Base-by-base conservation (phyloP, 2,888 invertebrate species). In the Slavum lentiscoides region DNA sequence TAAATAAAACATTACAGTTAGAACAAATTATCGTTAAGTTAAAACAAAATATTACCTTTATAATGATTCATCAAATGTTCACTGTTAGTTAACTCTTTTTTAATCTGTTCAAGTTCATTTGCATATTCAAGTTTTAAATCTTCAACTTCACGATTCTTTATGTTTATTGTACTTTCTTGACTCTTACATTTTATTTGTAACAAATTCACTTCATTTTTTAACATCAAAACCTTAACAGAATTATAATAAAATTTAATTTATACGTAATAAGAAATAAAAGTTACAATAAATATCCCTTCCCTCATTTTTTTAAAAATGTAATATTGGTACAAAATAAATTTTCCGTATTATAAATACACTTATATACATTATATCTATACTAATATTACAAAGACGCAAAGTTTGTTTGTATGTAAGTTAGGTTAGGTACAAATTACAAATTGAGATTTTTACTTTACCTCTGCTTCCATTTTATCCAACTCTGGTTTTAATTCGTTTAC, bases 401-500 rank as follows among this genome's bases (percentile, higher is more conserved):
- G 4, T 30, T 30, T 30, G 30, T 30, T 30, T 30, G 30, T 30
- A 30, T 30, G 30, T 30, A 30, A 4, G 30, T n/a, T n/a, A n/a
- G 30, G 30, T n/a, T n/a, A n/a, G 4, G 4, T 30, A 30, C 30
- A 30, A 30, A 13, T 49, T 15, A 49, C 3, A 49, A 49, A 49
- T 49, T 49, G 49, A 49, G 49, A 49, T 13, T 49, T 30, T 55
- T 13, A 73, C 43, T 64, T 80, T 70, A 80, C 80, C 61, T 80
- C 72, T 2, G 80, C 80, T 43, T 72, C 66, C 66, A 72, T 80
- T 58, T 72, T 13, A 64, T 80, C 72, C 43, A 80, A 66, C 39
- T 80, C 30, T 30, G 80, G 80, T 80, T 80, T 80, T 43, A 80
- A 66, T 64, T 66, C 80, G n/a, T 58, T 80, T 43, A 80, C 21